These are phyloP conservation scores for Leptothorax acervorum DNA, from an alignment of 2,888 invertebrate genomes.

Conservation along the genomic window DNA sequence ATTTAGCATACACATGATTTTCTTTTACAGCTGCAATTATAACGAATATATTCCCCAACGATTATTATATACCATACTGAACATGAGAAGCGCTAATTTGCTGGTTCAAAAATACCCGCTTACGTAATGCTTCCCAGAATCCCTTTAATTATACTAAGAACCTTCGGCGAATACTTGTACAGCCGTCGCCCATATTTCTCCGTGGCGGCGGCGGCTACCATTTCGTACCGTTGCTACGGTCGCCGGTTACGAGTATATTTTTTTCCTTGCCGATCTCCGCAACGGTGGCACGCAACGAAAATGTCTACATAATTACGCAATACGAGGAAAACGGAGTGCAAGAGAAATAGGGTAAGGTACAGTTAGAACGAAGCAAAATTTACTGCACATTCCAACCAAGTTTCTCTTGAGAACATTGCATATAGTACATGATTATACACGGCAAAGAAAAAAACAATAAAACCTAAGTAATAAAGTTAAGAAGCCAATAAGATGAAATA, in stretches of 20 bases:
- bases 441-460: not conserved
- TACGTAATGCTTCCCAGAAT: slow-evolving; percentile 36
- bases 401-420: slow-evolving; percentile 24
- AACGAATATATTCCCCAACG: not conserved
- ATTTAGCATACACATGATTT: not conserved
- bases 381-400: slow-evolving; percentile 18
- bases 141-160: slow-evolving; percentile 43
- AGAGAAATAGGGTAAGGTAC: slow-evolving; percentile 41
- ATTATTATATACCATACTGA: slow-evolving; percentile 6
- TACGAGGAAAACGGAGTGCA: slow-evolving; percentile 25
- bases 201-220: not conserved
- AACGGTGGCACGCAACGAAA: slow-evolving; percentile 60
- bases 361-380: slow-evolving; percentile 39
- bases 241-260: slow-evolving; percentile 30
- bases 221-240: slow-evolving; percentile 49
- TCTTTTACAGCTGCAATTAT: slow-evolving; percentile 3
- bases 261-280: slow-evolving; percentile 43
- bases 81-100: slow-evolving; percentile 40
- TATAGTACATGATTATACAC: not conserved
- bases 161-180: slow-evolving; percentile 32
- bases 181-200: slow-evolving; percentile 37
- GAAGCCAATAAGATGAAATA: not conserved
- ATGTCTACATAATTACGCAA: slow-evolving; percentile 65
- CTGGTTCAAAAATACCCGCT: slow-evolving; percentile 24
- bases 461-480: not conserved